phyloP scores from a whole-genome alignment of 2,113 vertebrate genomes.

The Antechinus flavipes region DNA sequence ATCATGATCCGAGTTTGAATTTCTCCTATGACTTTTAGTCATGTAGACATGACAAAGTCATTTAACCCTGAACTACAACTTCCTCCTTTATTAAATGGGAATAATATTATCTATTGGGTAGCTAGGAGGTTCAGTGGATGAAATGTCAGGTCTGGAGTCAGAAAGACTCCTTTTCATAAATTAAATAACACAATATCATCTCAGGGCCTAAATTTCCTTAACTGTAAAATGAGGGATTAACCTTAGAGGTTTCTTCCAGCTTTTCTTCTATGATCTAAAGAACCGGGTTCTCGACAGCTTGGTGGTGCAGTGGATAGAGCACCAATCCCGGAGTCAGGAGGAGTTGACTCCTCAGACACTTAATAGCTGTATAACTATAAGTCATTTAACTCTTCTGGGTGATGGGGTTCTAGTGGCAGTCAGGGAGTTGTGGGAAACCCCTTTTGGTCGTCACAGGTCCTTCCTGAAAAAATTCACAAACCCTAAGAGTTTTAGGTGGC shows the following conservation, averaged over 20 bases:
- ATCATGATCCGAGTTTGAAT: background rate
- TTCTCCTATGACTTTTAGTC: background rate
- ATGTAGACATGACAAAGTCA: background rate
- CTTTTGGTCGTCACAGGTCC: no score
- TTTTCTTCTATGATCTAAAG: background rate
- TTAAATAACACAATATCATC: conserved; percentile 28
- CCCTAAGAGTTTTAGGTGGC: no score
- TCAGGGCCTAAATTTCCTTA: conserved; percentile 44
- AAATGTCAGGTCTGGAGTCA: background rate
- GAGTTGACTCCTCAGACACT: background rate
- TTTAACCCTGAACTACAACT: background rate
- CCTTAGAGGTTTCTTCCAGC: background rate
- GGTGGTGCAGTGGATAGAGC: background rate
- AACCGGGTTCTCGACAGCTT: background rate
- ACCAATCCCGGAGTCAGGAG: background rate
- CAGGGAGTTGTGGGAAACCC: no score
- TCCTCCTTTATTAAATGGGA: background rate
- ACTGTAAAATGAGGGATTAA: background rate
- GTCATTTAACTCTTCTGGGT: background rate
- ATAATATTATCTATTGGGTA: background rate
- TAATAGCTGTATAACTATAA: background rate
- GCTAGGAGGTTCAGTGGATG: background rate
- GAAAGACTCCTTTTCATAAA: background rate
- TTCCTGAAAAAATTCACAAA: no score
- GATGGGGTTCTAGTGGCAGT: no score